Percentiles rank a stretch among this genome's conserved stretches.
Conservation (phyloP, 2,113 vertebrate genomes). For the Salvelinus alpinus region DNA sequence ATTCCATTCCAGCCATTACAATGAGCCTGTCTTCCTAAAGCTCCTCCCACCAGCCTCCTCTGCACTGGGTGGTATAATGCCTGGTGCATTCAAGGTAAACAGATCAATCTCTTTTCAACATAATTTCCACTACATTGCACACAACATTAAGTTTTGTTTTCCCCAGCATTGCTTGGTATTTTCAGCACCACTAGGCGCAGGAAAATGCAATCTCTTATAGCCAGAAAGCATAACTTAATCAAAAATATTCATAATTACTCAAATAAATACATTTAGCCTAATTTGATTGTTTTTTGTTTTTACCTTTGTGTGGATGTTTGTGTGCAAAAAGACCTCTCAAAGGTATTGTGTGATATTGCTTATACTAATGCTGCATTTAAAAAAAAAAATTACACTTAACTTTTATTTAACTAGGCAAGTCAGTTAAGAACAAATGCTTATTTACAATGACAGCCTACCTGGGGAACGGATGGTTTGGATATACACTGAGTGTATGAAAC, state of each 20-base stretch:
- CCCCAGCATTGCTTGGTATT: slow-evolving; percentile 39
- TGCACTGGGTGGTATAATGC: not conserved
- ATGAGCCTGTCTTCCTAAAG: too few relatives aligned
- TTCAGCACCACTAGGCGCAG: slow-evolving; percentile 30
- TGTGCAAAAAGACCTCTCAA: slow-evolving; percentile 5
- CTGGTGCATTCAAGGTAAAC: slow-evolving; percentile 40
- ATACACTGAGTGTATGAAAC: too few relatives aligned
- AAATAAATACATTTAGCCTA: slow-evolving; percentile 11
- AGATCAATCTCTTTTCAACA: slow-evolving; percentile 60
- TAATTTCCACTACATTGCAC: slow-evolving; percentile 50
- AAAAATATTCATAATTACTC: not conserved
- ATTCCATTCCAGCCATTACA: too few relatives aligned
- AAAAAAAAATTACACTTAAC: too few relatives aligned
- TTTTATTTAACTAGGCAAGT: too few relatives aligned
- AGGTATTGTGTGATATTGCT: not conserved
- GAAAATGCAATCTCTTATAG: slow-evolving; percentile 28
- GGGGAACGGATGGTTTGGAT: too few relatives aligned
- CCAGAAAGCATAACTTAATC: slow-evolving; percentile 15
- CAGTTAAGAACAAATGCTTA: too few relatives aligned
- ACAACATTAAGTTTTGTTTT: slow-evolving; percentile 44
- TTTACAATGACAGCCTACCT: too few relatives aligned
- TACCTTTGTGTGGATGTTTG: slow-evolving; percentile 12
- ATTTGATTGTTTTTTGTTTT: not conserved
- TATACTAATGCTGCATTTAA: not conserved
- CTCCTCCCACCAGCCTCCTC: not conserved